A percentile compares a stretch with the other conserved stretches of the same genome.
These are phyloP conservation scores for Teleogryllus oceanicus DNA, from an alignment of 2,888 invertebrate genomes.

Conservation along the genomic window DNA sequence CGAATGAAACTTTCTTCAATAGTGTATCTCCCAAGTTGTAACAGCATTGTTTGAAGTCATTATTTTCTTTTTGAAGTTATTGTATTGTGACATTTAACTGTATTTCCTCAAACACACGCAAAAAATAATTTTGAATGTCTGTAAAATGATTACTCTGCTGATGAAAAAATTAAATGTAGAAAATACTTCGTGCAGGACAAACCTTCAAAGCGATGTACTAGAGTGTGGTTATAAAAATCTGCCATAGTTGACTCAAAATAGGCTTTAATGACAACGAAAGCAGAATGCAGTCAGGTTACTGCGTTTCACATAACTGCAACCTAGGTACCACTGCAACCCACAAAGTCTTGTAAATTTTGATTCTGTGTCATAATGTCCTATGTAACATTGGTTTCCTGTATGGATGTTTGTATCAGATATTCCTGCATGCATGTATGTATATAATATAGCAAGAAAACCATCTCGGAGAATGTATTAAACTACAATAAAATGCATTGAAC, in stretches of 20 bases:
- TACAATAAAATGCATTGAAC: conserved; percentile 18
- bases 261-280: conserved; percentile 12
- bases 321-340: conserved; percentile 2
- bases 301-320: neutral
- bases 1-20: conserved; percentile 1
- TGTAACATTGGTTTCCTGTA: conserved; percentile 11
- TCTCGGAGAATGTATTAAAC: conserved; percentile 11
- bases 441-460: conserved; percentile 18
- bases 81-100: conserved; percentile 10
- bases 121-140: conserved; percentile 4
- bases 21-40: neutral
- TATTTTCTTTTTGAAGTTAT: neutral
- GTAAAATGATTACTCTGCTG: conserved; percentile 18
- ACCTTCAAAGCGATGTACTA: neutral
- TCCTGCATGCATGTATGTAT: conserved; percentile 18
- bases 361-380: conserved; percentile 18
- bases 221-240: conserved; percentile 10
- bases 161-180: neutral
- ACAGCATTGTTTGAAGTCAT: neutral
- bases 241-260: conserved; percentile 6
- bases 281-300: neutral
- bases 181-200: neutral
- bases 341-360: conserved; percentile 1
- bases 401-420: conserved; percentile 18
- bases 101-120: neutral